Conservation (phyloP, 2,113 vertebrate genomes). For the Nothocercus julius region DNA sequence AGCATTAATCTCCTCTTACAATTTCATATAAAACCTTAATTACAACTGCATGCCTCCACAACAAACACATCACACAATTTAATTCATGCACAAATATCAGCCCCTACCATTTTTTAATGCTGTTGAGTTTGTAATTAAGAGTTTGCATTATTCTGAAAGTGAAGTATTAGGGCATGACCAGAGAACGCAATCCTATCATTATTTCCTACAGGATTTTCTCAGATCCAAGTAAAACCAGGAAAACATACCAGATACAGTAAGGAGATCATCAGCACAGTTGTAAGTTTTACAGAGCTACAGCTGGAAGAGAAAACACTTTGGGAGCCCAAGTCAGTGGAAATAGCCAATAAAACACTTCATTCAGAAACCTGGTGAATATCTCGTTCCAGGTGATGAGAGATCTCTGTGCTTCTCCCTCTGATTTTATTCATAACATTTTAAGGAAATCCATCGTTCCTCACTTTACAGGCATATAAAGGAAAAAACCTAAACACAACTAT, state of each 20-base stretch:
- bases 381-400: background rate
- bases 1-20: constrained; percentile 30
- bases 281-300: background rate
- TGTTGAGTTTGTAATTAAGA: constrained; percentile 21
- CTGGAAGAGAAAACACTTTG: background rate
- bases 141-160: background rate
- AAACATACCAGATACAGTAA: background rate
- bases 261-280: background rate
- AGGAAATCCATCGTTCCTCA: background rate
- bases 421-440: background rate
- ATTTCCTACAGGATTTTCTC: background rate
- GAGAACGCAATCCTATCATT: background rate
- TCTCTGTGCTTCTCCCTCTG: background rate
- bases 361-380: background rate
- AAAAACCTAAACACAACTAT: background rate
- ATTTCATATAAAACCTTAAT: constrained; percentile 35
- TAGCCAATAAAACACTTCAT: background rate
- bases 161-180: background rate
- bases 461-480: background rate
- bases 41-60: constrained; percentile 44
- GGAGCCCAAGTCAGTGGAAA: background rate
- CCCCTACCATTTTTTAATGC: background rate
- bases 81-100: constrained; percentile 25
- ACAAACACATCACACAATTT: background rate
- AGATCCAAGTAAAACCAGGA: background rate